A percentile compares a stretch with the other conserved stretches of the same genome.
Evolutionary conservation across 2,113 vertebrate genomes (phyloP).

Genomic region (Vireo altiloquus): DNA sequence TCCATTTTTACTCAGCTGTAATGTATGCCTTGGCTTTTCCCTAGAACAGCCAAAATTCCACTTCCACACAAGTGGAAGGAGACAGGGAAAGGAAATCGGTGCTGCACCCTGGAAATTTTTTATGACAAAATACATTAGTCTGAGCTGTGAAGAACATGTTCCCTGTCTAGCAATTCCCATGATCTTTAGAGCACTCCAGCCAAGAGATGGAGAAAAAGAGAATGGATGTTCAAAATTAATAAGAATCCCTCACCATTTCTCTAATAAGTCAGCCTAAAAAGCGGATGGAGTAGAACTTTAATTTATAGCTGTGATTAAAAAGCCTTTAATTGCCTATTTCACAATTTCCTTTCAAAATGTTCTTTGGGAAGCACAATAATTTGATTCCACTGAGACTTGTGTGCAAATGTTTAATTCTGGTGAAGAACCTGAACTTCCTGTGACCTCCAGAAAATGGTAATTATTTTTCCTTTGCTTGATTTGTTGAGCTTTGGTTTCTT

Average conservation of each 20-base stretch:
- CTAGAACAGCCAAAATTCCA: background rate
- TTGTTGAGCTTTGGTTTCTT: background rate
- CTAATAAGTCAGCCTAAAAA: background rate
- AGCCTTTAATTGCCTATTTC: slow-evolving; percentile 17
- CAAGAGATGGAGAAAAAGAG: background rate
- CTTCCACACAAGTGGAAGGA: background rate
- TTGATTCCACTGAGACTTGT: background rate
- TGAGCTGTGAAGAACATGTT: background rate
- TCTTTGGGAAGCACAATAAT: background rate
- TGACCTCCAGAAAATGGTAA: background rate
- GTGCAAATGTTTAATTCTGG: slow-evolving; percentile 32
- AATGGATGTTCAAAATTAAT: background rate
- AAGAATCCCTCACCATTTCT: background rate
- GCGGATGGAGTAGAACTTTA: background rate
- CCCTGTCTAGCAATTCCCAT: background rate
- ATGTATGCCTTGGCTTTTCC: background rate
- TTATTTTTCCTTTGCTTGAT: slow-evolving; percentile 20
- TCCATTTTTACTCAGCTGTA: background rate
- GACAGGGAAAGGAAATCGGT: background rate
- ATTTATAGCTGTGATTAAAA: slow-evolving; percentile 23
- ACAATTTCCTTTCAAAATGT: slow-evolving; percentile 17
- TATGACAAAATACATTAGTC: background rate
- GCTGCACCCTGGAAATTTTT: background rate
- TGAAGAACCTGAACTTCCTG: slow-evolving; percentile 1
- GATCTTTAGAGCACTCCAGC: background rate